Conservation (phyloP, 1,140 invertebrate genomes). For the Telenomus remus region DNA sequence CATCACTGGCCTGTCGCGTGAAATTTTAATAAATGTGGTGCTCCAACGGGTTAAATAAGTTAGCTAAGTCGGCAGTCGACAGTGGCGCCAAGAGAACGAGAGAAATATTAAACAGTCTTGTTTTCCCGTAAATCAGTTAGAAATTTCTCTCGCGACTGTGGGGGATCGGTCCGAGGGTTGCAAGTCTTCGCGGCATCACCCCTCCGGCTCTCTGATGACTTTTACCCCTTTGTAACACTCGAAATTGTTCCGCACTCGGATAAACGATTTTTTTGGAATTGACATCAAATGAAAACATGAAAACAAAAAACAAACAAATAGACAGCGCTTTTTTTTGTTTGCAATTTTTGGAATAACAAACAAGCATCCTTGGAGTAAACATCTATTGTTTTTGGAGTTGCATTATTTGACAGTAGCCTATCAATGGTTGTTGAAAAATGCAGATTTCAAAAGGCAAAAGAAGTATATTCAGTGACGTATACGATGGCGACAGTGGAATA, state of each 20-base stretch:
- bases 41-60: constrained; percentile 67
- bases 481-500: constrained; percentile 58
- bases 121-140: constrained; percentile 76
- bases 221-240: too few relatives aligned
- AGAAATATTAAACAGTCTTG: constrained; percentile 76
- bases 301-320: neutral
- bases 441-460: constrained; percentile 58
- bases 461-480: constrained; percentile 57
- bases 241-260: too few relatives aligned
- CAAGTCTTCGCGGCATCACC: constrained; percentile 65
- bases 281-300: too few relatives aligned
- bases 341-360: constrained; percentile 12
- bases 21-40: constrained; percentile 67
- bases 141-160: constrained; percentile 66
- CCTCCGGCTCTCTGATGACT: constrained; percentile 61
- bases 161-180: constrained; percentile 62
- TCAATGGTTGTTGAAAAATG: constrained; percentile 56
- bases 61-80: constrained; percentile 65
- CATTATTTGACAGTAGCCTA: constrained; percentile 49
- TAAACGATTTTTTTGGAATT: too few relatives aligned
- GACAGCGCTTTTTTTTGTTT: neutral
- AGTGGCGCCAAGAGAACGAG: constrained; percentile 70
- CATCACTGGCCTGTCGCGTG: constrained; percentile 61
- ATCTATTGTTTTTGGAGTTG: constrained; percentile 49
- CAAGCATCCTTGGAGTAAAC: constrained; percentile 22